A percentile compares a stretch with the other conserved stretches of the same genome.
Conservation (phyloP, 2,888 invertebrate genomes). For the Octonoba sinensis region DNA sequence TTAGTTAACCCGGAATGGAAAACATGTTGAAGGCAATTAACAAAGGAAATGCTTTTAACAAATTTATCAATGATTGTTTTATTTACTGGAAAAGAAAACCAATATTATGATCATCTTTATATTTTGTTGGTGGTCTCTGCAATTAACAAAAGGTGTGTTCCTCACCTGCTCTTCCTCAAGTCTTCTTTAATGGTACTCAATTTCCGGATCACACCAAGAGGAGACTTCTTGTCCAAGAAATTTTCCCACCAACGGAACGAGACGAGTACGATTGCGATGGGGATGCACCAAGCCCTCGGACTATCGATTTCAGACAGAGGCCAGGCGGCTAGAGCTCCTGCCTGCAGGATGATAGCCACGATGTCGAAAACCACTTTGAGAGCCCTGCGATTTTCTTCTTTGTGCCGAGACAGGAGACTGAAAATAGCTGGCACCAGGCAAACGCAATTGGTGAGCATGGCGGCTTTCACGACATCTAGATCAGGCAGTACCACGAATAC, state of each 20-base stretch:
- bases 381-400: slow-evolving; percentile 70
- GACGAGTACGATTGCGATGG: slow-evolving; percentile 85
- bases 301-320: slow-evolving; percentile 73
- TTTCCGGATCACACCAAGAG: slow-evolving; percentile 81
- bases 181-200: slow-evolving; percentile 85
- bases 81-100: too few relatives aligned
- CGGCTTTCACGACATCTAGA: slow-evolving; percentile 72
- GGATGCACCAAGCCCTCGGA: slow-evolving; percentile 82
- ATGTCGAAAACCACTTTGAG: slow-evolving; percentile 75
- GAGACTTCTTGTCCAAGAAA: slow-evolving; percentile 89
- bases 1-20: too few relatives aligned
- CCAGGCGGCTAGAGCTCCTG: slow-evolving; percentile 80
- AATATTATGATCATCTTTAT: too few relatives aligned
- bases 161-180: slow-evolving; percentile 76
- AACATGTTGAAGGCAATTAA: too few relatives aligned
- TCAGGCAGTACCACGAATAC: slow-evolving; percentile 73
- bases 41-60: too few relatives aligned
- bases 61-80: too few relatives aligned
- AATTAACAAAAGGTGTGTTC: too few relatives aligned
- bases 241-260: slow-evolving; percentile 99
- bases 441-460: slow-evolving; percentile 73
- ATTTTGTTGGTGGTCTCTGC: slow-evolving; percentile 66
- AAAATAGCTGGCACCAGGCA: slow-evolving; percentile 73
- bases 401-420: slow-evolving; percentile 70
- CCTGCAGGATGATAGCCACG: slow-evolving; percentile 78